These are phyloP conservation scores for Ctenomys sociabilis DNA, from an alignment of 2,113 vertebrate species.

Conservation along the genomic window DNA sequence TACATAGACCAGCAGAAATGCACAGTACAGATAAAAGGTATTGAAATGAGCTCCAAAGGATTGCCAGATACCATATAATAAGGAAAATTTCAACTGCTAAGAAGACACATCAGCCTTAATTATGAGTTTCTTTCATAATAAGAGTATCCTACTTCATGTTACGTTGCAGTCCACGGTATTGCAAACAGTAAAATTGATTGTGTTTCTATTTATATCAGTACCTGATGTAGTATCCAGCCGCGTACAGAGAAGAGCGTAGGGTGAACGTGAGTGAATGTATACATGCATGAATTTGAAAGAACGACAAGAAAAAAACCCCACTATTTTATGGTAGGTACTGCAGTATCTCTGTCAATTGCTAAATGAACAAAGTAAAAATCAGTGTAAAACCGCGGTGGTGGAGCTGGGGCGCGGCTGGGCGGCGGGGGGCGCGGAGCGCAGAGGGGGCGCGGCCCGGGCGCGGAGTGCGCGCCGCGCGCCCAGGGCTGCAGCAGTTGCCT, in stretches of 20 bases:
- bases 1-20: too few species aligned
- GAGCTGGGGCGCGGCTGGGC: too few species aligned
- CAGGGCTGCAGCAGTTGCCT: too few species aligned
- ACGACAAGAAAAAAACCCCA: background rate
- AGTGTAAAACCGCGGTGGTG: background rate
- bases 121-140: background rate
- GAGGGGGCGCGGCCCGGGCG: too few species aligned
- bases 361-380: background rate
- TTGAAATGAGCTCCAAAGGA: too few species aligned
- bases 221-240: background rate
- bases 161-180: background rate
- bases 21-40: background rate
- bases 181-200: background rate
- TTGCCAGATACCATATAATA: background rate
- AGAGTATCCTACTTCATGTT: background rate
- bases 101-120: background rate
- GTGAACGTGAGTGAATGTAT: background rate
- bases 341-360: background rate
- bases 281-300: background rate
- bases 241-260: too few species aligned
- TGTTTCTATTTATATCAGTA: background rate
- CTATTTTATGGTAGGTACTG: background rate
- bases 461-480: too few species aligned
- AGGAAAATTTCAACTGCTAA: background rate
- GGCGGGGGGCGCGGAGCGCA: too few species aligned